These are phyloP conservation scores for Andricus grossulariae DNA, from an alignment of 1,140 invertebrate species.

Conservation along the genomic window DNA sequence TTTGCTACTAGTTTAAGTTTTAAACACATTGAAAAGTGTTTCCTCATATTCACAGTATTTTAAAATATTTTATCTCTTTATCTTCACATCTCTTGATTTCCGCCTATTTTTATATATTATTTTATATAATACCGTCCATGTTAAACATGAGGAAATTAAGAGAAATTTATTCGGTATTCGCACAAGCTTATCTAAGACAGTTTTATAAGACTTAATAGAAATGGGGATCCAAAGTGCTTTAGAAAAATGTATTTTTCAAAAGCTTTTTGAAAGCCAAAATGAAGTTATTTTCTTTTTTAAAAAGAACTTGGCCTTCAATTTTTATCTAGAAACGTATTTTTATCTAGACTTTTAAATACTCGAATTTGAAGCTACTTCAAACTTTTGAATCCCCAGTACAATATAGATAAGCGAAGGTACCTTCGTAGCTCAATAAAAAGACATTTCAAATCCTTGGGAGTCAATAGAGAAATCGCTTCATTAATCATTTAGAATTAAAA, in stretches of 20 bases:
- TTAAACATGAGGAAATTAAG: background rate
- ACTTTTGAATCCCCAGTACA: slow-evolving; percentile 11
- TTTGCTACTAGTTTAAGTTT: no score
- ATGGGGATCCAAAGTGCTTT: slow-evolving; percentile 10
- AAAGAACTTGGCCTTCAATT: background rate
- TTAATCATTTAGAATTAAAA: slow-evolving; percentile 12
- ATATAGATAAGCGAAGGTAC: background rate
- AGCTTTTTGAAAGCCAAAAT: background rate
- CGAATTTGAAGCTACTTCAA: background rate
- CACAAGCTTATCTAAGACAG: slow-evolving; percentile 14
- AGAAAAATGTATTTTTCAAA: background rate
- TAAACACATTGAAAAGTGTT: no score
- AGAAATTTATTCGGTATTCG: slow-evolving; percentile 10
- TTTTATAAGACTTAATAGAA: slow-evolving; percentile 13
- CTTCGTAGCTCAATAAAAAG: slow-evolving; percentile 31
- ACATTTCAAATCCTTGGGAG: slow-evolving; percentile 26
- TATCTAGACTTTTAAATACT: background rate
- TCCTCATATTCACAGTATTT: no score
- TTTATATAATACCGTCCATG: background rate
- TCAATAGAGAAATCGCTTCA: slow-evolving; percentile 6
- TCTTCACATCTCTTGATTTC: no score
- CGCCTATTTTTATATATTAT: background rate
- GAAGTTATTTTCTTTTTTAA: background rate
- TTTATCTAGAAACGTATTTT: slow-evolving; percentile 6
- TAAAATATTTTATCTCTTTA: no score